Conservation (phyloP, 2,797 vertebrate species). For the Sebastes paucispinis region DNA sequence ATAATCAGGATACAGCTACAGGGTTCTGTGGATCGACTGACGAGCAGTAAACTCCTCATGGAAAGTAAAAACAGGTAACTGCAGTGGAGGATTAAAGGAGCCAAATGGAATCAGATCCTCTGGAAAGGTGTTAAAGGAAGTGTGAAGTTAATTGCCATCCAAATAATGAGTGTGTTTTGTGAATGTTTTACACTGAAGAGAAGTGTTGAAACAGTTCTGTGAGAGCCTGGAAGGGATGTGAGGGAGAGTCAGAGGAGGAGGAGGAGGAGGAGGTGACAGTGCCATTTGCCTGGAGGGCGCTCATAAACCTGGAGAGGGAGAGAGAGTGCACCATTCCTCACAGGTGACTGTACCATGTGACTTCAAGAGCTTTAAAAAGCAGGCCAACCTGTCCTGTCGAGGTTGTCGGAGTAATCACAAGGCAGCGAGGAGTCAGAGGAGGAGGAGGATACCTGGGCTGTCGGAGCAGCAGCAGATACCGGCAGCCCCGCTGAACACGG, state of each 20-base stretch:
- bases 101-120: neutral
- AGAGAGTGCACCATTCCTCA: conserved; percentile 79
- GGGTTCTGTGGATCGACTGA: neutral
- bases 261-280: conserved; percentile 76
- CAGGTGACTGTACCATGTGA: conserved; percentile 87
- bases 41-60: neutral
- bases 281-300: conserved; percentile 80
- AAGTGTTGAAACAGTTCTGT: conserved; percentile 63
- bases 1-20: neutral
- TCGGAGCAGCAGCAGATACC: conserved; percentile 51
- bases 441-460: conserved; percentile 61
- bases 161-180: conserved; percentile 52
- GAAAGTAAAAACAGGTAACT: neutral
- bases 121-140: conserved; percentile 24
- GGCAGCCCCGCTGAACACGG: conserved; percentile 58
- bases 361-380: conserved; percentile 80
- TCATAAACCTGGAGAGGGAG: conserved; percentile 77
- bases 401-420: conserved; percentile 71
- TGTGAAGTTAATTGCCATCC: conserved; percentile 15
- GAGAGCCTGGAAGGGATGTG: conserved; percentile 65
- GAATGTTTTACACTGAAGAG: conserved; percentile 37
- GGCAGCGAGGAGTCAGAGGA: conserved; percentile 51
- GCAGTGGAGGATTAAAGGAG: neutral
- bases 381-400: conserved; percentile 75
- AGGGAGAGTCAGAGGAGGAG: conserved; percentile 78